phyloP scores from a whole-genome alignment of 2,888 invertebrate species.

The Prosapia bicincta region DNA sequence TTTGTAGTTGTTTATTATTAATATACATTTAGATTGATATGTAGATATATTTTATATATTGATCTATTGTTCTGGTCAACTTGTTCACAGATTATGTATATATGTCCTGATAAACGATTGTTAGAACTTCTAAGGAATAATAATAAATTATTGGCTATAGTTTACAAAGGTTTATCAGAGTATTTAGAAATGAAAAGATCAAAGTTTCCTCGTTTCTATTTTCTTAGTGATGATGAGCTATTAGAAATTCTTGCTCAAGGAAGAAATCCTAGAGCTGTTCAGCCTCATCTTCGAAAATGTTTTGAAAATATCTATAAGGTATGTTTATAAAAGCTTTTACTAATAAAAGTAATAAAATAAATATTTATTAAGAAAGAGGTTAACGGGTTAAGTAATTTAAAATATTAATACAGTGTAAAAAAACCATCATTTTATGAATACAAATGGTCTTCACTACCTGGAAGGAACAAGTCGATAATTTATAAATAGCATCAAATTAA shows the following conservation, averaged over 20 bases:
- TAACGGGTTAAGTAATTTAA: too few species aligned
- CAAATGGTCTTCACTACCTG: too few species aligned
- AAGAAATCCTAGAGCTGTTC: slow-evolving; percentile 69
- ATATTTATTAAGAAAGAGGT: too few species aligned
- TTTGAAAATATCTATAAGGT: slow-evolving; percentile 73
- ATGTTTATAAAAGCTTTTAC: background rate
- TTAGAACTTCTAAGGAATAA: slow-evolving; percentile 68
- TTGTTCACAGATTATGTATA: slow-evolving; percentile 55
- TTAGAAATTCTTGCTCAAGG: slow-evolving; percentile 77
- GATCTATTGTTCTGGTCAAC: too few species aligned
- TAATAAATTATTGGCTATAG: slow-evolving; percentile 64
- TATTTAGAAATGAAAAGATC: slow-evolving; percentile 74
- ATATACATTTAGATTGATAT: too few species aligned
- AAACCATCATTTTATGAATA: too few species aligned
- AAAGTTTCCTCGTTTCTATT: slow-evolving; percentile 74
- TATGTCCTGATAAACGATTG: slow-evolving; percentile 61
- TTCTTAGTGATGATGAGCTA: slow-evolving; percentile 79
- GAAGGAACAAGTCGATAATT: too few species aligned
- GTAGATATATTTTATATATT: too few species aligned
- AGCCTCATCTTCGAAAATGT: slow-evolving; percentile 78
- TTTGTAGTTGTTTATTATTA: too few species aligned
- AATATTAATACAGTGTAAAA: too few species aligned
- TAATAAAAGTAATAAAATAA: background rate
- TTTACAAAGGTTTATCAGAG: slow-evolving; percentile 70
- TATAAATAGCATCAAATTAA: too few species aligned